Evolutionary conservation across 2,797 vertebrate species (phyloP).

Genomic region (Poeciliopsis paucimaculata): DNA sequence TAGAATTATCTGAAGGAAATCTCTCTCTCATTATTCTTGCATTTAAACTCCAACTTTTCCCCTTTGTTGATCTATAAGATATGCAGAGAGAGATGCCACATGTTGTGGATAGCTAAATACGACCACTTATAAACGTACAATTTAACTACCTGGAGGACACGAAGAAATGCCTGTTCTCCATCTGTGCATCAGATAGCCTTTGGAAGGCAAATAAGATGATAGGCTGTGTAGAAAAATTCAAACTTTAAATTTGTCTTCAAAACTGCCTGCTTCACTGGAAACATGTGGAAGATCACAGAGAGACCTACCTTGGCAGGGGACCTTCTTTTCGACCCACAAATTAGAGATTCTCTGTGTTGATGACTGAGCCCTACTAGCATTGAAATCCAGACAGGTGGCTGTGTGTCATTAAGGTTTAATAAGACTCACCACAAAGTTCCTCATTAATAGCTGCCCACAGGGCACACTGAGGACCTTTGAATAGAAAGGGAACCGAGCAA

Average conservation of each 20-base stretch:
- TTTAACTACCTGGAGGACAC: conserved; percentile 24
- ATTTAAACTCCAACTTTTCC: neutral
- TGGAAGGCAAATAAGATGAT: conserved; percentile 21
- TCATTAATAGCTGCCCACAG: conserved; percentile 77
- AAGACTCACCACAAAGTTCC: conserved; percentile 69
- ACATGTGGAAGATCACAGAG: conserved; percentile 53
- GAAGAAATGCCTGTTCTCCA: neutral
- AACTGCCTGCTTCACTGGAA: conserved; percentile 18
- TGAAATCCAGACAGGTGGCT: conserved; percentile 69
- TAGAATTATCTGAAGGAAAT: neutral
- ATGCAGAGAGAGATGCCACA: neutral
- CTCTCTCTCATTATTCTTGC: neutral
- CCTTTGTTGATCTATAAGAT: neutral
- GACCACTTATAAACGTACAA: conserved; percentile 3
- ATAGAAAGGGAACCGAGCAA: conserved; percentile 47
- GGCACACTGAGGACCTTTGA: conserved; percentile 64
- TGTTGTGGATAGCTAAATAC: conserved; percentile 7
- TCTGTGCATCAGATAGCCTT: neutral
- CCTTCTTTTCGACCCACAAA: conserved; percentile 34
- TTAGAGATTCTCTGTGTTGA: conserved; percentile 68
- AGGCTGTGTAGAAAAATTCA: conserved; percentile 8
- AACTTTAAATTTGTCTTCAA: conserved; percentile 33
- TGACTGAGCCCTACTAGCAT: conserved; percentile 57
- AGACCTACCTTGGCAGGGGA: conserved; percentile 36
- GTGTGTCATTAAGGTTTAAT: conserved; percentile 79